Conservation (phyloP, 2,888 invertebrate species). For the Leistus spinibarbis region DNA sequence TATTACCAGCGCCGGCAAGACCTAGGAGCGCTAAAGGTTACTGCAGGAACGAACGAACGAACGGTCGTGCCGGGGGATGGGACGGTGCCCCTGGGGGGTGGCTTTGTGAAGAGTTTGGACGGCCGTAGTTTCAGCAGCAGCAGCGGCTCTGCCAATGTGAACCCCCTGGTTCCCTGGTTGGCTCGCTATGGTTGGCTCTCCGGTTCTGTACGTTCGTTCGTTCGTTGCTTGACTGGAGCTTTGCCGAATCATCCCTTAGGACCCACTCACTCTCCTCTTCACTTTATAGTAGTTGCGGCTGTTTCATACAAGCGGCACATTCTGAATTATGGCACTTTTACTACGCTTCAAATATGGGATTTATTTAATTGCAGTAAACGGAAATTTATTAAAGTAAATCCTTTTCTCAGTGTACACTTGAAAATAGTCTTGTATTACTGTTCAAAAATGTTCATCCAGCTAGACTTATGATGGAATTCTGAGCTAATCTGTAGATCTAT, state of each 20-base stretch:
- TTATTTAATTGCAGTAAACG: no score
- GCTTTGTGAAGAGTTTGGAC: not conserved
- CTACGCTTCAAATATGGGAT: no score
- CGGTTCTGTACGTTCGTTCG: conserved; percentile 41
- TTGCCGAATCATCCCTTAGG: conserved; percentile 57
- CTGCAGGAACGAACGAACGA: not conserved
- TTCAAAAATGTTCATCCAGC: no score
- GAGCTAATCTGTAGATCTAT: no score
- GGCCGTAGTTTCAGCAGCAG: no score
- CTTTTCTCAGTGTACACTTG: no score
- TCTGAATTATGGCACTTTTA: not conserved
- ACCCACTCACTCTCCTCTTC: not conserved
- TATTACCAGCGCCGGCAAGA: not conserved
- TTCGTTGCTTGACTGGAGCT: conserved; percentile 50
- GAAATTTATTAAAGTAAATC: no score
- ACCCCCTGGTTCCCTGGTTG: not conserved
- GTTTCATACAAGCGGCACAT: not conserved
- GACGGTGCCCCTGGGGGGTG: not conserved
- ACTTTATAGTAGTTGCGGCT: not conserved
- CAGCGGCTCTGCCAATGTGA: not conserved
- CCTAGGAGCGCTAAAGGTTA: not conserved
- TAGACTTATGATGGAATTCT: no score
- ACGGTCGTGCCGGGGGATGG: not conserved
- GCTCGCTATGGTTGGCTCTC: no score
- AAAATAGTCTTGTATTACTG: no score